Evolutionary conservation across 2,888 invertebrate genomes (phyloP).

Genomic region (Chrysomela aeneicollis): DNA sequence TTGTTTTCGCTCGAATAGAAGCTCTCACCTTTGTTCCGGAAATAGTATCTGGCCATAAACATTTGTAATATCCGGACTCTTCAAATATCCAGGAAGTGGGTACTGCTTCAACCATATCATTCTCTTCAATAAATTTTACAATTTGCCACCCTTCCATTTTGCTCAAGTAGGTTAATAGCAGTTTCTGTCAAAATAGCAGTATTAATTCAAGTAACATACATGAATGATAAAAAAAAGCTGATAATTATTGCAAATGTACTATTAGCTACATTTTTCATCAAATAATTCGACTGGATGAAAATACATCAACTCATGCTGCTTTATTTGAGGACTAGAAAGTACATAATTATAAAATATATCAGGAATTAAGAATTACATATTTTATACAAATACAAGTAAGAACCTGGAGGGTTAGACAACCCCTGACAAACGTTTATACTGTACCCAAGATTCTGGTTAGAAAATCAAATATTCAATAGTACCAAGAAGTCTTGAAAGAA

Average conservation of each 20-base stretch:
- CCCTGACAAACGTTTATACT: no score
- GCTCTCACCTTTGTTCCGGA: constrained; percentile 18
- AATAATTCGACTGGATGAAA: background rate
- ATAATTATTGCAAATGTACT: background rate
- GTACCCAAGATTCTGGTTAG: no score
- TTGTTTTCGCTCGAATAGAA: constrained; percentile 13
- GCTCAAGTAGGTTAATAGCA: background rate
- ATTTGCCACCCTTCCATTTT: constrained; percentile 23
- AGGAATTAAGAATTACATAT: background rate
- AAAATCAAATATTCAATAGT: no score
- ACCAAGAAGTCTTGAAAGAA: no score
- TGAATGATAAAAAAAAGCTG: background rate
- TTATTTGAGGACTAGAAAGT: no score
- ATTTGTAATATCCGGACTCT: constrained; percentile 18
- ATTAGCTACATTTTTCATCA: background rate
- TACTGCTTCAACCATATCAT: constrained; percentile 23
- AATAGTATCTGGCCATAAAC: constrained; percentile 9
- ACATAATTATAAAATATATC: no score
- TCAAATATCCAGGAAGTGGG: constrained; percentile 16
- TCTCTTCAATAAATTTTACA: constrained; percentile 21
- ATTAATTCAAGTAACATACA: background rate
- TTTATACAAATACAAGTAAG: no score
- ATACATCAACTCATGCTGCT: no score
- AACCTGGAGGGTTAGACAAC: no score
- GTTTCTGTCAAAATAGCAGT: constrained; percentile 4